Evolutionary conservation across 2,888 invertebrate species (phyloP).

Genomic region (Caenorhabditis wallacei): DNA sequence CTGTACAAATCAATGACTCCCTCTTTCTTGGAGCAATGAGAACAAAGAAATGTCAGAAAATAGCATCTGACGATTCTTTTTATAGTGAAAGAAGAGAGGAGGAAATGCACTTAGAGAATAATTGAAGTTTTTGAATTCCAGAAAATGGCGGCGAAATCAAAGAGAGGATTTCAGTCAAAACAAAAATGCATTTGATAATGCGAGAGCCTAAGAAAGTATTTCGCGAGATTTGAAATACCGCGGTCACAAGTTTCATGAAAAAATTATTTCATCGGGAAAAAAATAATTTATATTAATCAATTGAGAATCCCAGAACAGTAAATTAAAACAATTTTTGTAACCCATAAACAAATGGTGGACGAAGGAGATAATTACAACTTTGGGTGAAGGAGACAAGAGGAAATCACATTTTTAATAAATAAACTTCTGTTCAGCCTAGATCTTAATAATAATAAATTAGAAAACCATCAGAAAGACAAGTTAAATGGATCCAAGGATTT

Average conservation of each 20-base stretch:
- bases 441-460: conserved; percentile 30
- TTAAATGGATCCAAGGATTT: conserved; percentile 61
- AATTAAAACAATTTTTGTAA: conserved; percentile 50
- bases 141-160: conserved; percentile 43
- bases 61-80: not conserved
- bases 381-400: conserved; percentile 27
- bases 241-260: conserved; percentile 5
- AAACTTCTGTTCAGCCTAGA: conserved; percentile 26
- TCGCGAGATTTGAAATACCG: conserved; percentile 39
- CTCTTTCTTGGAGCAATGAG: not conserved
- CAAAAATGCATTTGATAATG: not conserved
- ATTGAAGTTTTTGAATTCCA: conserved; percentile 35
- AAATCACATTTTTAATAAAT: conserved; percentile 36
- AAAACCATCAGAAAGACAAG: not conserved
- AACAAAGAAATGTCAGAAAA: not conserved
- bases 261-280: conserved; percentile 1
- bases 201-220: conserved; percentile 16
- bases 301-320: conserved; percentile 44
- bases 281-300: conserved; percentile 24
- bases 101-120: conserved; percentile 8
- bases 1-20: not conserved
- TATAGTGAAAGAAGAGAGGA: not conserved
- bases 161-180: conserved; percentile 1
- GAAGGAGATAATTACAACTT: conserved; percentile 49
- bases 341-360: conserved; percentile 47